These are phyloP conservation scores for Plemyria rubiginata DNA, from an alignment of 2,888 invertebrate genomes.

Conservation along the genomic window DNA sequence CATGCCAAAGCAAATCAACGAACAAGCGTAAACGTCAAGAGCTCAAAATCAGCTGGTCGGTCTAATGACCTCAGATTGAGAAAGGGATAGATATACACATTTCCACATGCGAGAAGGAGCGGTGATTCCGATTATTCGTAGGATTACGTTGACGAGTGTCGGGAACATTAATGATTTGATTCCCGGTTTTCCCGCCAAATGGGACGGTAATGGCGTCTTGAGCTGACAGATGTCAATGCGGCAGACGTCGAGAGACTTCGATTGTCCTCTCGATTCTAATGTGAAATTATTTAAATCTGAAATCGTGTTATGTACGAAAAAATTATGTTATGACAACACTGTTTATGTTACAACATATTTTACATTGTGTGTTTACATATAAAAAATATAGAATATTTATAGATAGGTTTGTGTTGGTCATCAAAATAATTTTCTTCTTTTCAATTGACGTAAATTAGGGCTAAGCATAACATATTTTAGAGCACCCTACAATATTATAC, in stretches of 20 bases:
- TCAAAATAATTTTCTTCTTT: no score
- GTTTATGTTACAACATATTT: no score
- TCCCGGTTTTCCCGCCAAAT: constrained; percentile 56
- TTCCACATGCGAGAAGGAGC: constrained; percentile 40
- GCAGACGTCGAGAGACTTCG: constrained; percentile 44
- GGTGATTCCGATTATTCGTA: constrained; percentile 53
- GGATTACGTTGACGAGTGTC: constrained; percentile 66
- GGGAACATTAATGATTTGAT: constrained; percentile 58
- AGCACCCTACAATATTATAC: constrained; percentile 19
- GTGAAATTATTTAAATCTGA: constrained; percentile 29
- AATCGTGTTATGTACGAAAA: neutral
- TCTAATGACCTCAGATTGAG: constrained; percentile 64
- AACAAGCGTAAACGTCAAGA: constrained; percentile 10
- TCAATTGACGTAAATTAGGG: neutral
- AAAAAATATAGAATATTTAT: no score
- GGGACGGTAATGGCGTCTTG: constrained; percentile 69
- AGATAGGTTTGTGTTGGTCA: no score
- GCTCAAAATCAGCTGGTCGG: constrained; percentile 30
- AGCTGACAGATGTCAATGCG: constrained; percentile 69
- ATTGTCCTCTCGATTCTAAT: constrained; percentile 39
- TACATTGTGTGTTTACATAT: no score
- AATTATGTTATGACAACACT: neutral
- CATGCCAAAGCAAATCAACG: constrained; percentile 8
- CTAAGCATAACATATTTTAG: neutral
- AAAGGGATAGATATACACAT: constrained; percentile 53